Conservation (phyloP, 2,797 vertebrate genomes). For the Pteropus rufus region DNA sequence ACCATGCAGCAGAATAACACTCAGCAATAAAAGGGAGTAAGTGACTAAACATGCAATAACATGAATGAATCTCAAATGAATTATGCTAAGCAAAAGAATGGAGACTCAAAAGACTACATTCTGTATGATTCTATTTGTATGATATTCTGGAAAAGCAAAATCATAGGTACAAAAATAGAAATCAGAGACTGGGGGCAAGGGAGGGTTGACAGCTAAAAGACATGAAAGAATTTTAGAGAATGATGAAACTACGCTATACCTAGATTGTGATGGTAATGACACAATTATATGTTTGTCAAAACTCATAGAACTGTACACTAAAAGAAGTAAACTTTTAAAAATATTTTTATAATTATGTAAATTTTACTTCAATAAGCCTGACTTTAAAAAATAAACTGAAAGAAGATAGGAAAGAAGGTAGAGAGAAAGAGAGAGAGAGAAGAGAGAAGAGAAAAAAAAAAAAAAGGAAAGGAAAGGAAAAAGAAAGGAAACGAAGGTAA, state of each 20-base stretch:
- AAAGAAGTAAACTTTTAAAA: background rate
- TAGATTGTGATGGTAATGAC: background rate
- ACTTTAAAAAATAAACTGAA: background rate
- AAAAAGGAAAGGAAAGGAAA: no score
- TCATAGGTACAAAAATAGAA: background rate
- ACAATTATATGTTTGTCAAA: background rate
- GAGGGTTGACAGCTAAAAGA: background rate
- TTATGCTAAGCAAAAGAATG: background rate
- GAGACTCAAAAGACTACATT: background rate
- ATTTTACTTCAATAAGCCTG: background rate
- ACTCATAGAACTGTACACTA: background rate
- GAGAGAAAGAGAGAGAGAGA: background rate
- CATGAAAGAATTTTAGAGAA: background rate
- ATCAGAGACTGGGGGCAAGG: background rate
- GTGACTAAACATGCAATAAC: background rate
- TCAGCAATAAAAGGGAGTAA: background rate
- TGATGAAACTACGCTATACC: background rate
- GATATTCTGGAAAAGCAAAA: background rate
- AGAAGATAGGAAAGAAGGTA: background rate
- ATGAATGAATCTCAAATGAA: background rate
- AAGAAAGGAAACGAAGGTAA: background rate
- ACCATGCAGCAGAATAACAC: background rate
- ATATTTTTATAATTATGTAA: background rate
- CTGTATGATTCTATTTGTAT: background rate
- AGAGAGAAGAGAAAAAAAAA: fast-evolving